Conservation (phyloP, 2,888 invertebrate genomes). For the Apotomis turbidana region DNA sequence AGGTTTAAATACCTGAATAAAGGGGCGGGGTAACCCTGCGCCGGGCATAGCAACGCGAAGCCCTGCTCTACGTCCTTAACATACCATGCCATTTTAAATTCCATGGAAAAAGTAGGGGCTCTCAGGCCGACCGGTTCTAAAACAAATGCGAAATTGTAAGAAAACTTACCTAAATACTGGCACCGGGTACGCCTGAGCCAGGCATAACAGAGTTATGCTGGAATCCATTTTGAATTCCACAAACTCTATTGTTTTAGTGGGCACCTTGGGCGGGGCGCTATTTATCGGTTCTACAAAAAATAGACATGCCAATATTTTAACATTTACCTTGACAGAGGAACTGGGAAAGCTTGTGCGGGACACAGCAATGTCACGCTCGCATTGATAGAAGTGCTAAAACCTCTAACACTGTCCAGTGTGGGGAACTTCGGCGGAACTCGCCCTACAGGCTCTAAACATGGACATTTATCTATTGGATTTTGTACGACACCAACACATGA, state of each 20-base stretch:
- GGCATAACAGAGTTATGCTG: slow-evolving; percentile 86
- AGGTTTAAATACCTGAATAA: slow-evolving; percentile 79
- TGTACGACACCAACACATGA: slow-evolving; percentile 3
- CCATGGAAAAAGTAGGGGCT: slow-evolving; percentile 86
- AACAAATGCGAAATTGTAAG: slow-evolving; percentile 55
- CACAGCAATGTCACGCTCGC: slow-evolving; percentile 86
- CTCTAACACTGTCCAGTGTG: slow-evolving; percentile 86
- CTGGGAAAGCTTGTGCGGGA: slow-evolving; percentile 88
- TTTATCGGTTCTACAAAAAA: slow-evolving; percentile 87
- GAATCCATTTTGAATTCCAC: slow-evolving; percentile 71
- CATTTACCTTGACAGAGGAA: slow-evolving; percentile 85
- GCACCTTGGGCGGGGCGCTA: slow-evolving; percentile 87
- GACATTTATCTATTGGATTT: slow-evolving; percentile 42
- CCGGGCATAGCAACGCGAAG: slow-evolving; percentile 85
- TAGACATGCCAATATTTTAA: slow-evolving; percentile 50
- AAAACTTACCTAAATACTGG: slow-evolving; percentile 87
- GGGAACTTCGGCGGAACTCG: slow-evolving; percentile 88
- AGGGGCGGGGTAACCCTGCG: slow-evolving; percentile 87
- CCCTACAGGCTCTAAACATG: slow-evolving; percentile 83
- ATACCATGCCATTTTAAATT: slow-evolving; percentile 84
- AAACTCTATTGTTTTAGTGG: slow-evolving; percentile 79
- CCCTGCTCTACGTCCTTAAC: slow-evolving; percentile 72
- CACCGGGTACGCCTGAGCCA: slow-evolving; percentile 88
- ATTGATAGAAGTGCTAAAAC: slow-evolving; percentile 76
- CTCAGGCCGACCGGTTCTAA: slow-evolving; percentile 85